Percentiles rank a stretch among this genome's conserved stretches.
Conservation (phyloP, 1,140 invertebrate genomes). For the fruit fly (Drosophila melanogaster) region Release_6_plus_ISO1_MT NT_037436.4:6099001-6099500, state of each 20-base stretch:
- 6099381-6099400: conserved; percentile 69
- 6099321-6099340: conserved; percentile 34
- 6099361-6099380: conserved; percentile 28
- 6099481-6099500: conserved; percentile 70
- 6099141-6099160: conserved; percentile 16
- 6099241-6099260: conserved; percentile 40
- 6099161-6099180: conserved; percentile 2
- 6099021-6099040: conserved; percentile 48
- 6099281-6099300: conserved; percentile 25
- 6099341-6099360: conserved; percentile 48
- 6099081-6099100: not conserved
- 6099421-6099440: conserved; percentile 64
- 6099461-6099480: conserved; percentile 25
- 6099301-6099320: conserved; percentile 15
- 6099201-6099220: conserved; percentile 68
- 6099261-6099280: conserved; percentile 66
- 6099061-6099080: conserved; percentile 43
- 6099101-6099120: conserved; percentile 34
- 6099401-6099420: conserved; percentile 79
- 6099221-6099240: conserved; percentile 79
- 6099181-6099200: conserved; percentile 59
- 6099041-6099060: conserved; percentile 47
- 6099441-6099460: conserved; percentile 49
- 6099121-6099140: conserved; percentile 23
- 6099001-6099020: conserved; percentile 2